Evolutionary conservation across 2,113 vertebrate species (phyloP), one percentile per base, ranked within the genome.

Genomic region (Sprattus sprattus): DNA sequence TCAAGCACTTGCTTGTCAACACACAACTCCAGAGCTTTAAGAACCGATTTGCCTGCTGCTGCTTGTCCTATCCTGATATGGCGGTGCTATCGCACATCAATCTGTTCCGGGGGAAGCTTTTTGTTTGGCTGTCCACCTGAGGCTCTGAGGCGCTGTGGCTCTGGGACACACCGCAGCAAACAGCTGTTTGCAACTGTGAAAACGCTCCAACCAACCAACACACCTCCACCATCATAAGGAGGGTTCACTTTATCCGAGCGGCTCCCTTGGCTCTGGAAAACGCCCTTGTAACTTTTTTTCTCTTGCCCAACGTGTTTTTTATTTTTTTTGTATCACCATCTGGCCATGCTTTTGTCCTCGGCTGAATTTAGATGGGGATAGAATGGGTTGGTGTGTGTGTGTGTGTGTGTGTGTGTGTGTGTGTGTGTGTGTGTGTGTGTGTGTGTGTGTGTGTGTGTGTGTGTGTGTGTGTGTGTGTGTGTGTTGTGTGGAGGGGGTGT

Each of bases 251-350:
- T 84, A 88, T 85, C 50, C 85, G 85, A 64, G 47, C 82, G 39
- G 89, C 45, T 39, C 84, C 84, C 89, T 82, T n/a, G 45, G 85
- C 84, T 80, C n/a, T 89, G 32, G 60, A 20, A 90, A 91, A 88
- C 44, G 88, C 92, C 91, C 91, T 91, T 92, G 91, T 89, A 91
- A 92, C 90, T 92, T 91, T 91, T 90, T 89, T 88, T 92, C 39
- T 57, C 18, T n/a, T n/a, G 6, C 18, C 4, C 67, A 2, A 2
- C 54, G 84, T 92, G 90, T 89, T 93, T 88, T 83, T 39, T 39
- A 1, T 39, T 39, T 39, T 39, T 39, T 39, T 39, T 39, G 85
- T 90, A 81, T 81, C 85, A 22, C 92, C 93, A 94, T 93, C 91
- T 93, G 93, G 88, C 91, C 85, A 16, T 71, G 8, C n/a, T 75